Conservation (phyloP, 2,888 invertebrate species). For the Mylabris sibirica region DNA sequence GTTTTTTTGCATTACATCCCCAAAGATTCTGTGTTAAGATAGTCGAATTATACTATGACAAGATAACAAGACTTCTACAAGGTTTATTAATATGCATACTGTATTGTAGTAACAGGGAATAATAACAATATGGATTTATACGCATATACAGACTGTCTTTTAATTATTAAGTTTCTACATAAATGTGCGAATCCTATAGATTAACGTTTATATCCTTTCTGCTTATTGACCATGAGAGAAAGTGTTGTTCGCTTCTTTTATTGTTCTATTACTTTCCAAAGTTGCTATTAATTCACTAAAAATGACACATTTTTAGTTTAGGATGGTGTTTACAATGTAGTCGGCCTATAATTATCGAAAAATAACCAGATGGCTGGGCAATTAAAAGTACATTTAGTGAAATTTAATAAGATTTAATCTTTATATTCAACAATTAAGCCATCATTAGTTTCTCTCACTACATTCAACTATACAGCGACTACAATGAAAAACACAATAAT, state of each 20-base stretch:
- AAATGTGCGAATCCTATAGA: too few species aligned
- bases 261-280: background rate
- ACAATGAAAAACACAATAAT: constrained; percentile 33
- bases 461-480: constrained; percentile 29
- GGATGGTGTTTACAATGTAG: background rate
- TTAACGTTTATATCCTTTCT: too few species aligned
- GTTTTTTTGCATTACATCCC: too few species aligned
- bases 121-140: background rate
- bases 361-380: constrained; percentile 32
- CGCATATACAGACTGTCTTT: background rate
- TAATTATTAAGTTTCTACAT: too few species aligned
- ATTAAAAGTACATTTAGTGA: constrained; percentile 41
- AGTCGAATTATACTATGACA: too few species aligned
- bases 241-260: background rate
- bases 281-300: background rate
- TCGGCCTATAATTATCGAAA: constrained; percentile 1
- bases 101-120: background rate
- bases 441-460: constrained; percentile 39
- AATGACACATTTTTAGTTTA: background rate
- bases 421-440: constrained; percentile 42
- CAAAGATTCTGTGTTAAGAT: too few species aligned
- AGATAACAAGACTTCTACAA: background rate
- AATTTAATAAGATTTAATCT: constrained; percentile 43
- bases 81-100: background rate
- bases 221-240: background rate